Conservation (phyloP, 2,888 invertebrate genomes). For the Thymelicus lineola region DNA sequence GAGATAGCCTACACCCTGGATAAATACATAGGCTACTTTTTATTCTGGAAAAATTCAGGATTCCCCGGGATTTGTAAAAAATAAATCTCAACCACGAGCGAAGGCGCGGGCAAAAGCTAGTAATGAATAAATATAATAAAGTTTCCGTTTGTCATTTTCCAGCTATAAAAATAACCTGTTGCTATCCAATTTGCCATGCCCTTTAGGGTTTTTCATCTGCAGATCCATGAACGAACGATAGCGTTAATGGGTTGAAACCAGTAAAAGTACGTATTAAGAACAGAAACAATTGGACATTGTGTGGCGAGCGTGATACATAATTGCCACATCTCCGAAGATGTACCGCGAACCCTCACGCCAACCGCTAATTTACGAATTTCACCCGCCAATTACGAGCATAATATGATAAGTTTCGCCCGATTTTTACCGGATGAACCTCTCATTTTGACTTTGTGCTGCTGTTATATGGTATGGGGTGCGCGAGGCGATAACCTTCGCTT, state of each 20-base stretch:
- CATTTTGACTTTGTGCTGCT: constrained; percentile 17
- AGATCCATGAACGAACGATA: too few relatives aligned
- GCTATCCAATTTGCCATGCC: too few relatives aligned
- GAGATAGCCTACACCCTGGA: too few relatives aligned
- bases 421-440: constrained; percentile 43
- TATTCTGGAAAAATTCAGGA: too few relatives aligned
- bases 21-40: too few relatives aligned
- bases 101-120: too few relatives aligned
- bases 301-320: constrained; percentile 6
- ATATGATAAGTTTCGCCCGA: constrained; percentile 50
- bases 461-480: not conserved
- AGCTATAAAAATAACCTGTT: too few relatives aligned
- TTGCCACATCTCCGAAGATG: constrained; percentile 34
- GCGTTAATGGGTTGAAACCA: not conserved
- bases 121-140: too few relatives aligned
- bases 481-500: not conserved
- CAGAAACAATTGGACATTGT: not conserved
- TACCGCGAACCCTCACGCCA: constrained; percentile 55
- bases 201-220: too few relatives aligned
- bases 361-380: constrained; percentile 59
- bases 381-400: constrained; percentile 50
- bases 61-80: too few relatives aligned
- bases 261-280: not conserved
- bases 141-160: too few relatives aligned
- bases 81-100: too few relatives aligned